A percentile compares a stretch with the other conserved stretches of the same genome.
phyloP scores from a whole-genome alignment of 2,113 vertebrate species.

The Nanorana parkeri region DNA sequence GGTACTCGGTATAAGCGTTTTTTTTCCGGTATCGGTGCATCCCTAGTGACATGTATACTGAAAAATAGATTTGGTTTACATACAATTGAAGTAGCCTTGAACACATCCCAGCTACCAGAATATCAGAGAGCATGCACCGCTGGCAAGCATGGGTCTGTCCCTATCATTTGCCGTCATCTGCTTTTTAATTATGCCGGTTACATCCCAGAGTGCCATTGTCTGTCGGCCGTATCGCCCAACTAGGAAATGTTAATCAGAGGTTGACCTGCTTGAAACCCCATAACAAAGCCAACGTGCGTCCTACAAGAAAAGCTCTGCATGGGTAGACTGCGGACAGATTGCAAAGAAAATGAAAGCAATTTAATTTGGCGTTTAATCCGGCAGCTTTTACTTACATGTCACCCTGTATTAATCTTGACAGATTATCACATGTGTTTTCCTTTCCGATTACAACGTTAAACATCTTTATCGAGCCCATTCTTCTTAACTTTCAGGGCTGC shows the following conservation, averaged over 20 bases:
- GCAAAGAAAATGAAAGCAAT: slow-evolving; percentile 57
- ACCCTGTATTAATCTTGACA: slow-evolving; percentile 71
- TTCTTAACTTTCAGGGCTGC: slow-evolving; percentile 43
- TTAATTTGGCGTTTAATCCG: slow-evolving; percentile 89
- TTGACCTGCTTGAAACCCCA: slow-evolving; percentile 3
- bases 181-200: background rate
- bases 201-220: background rate
- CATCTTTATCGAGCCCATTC: slow-evolving; percentile 46
- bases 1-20: too few relatives aligned
- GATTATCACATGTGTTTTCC: slow-evolving; percentile 73
- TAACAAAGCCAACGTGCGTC: background rate
- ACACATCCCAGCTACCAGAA: too few relatives aligned
- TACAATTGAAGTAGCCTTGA: too few relatives aligned
- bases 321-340: slow-evolving; percentile 26
- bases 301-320: slow-evolving; percentile 10
- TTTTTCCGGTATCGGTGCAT: too few relatives aligned
- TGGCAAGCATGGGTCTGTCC: background rate
- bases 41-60: too few relatives aligned
- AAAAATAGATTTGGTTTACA: too few relatives aligned
- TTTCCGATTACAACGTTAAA: slow-evolving; percentile 71
- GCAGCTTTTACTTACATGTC: slow-evolving; percentile 89
- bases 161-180: background rate
- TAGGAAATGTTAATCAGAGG: background rate
- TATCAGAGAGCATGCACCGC: background rate
- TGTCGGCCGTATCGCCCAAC: background rate